These are phyloP conservation scores for Oreochromis spilurus DNA, from an alignment of 2,113 vertebrate species.

Conservation along the genomic window DNA sequence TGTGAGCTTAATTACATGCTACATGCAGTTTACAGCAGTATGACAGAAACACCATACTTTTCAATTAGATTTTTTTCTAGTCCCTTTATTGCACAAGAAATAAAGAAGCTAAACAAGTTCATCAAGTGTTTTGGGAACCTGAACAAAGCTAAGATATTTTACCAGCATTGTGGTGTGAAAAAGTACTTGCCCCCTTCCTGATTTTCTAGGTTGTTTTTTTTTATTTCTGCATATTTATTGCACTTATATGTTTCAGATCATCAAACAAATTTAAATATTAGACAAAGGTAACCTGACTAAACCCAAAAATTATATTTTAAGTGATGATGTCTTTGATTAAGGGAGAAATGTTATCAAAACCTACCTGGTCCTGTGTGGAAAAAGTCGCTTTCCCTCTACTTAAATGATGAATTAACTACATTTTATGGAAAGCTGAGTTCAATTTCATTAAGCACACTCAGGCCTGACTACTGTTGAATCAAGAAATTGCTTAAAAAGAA, in stretches of 20 bases:
- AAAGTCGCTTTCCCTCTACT: not conserved
- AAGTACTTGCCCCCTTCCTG: not conserved
- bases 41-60: not conserved
- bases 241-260: not conserved
- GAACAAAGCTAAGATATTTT: not conserved
- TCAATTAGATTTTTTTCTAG: not conserved
- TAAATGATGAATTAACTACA: not conserved
- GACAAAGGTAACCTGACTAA: not conserved
- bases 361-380: not conserved
- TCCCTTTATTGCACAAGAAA: not conserved
- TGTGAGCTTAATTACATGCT: not conserved
- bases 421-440: not conserved
- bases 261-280: not conserved
- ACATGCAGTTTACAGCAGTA: not conserved
- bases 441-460: not conserved
- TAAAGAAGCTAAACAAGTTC: not conserved
- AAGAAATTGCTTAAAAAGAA: not conserved
- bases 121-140: not conserved
- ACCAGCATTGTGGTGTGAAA: not conserved
- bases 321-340: not conserved
- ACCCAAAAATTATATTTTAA: not conserved
- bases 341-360: not conserved
- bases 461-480: not conserved
- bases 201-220: not conserved
- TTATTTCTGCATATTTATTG: not conserved